Base-by-base conservation (phyloP, 2,797 vertebrate genomes). In the Aulostomus chinensis region DNA sequence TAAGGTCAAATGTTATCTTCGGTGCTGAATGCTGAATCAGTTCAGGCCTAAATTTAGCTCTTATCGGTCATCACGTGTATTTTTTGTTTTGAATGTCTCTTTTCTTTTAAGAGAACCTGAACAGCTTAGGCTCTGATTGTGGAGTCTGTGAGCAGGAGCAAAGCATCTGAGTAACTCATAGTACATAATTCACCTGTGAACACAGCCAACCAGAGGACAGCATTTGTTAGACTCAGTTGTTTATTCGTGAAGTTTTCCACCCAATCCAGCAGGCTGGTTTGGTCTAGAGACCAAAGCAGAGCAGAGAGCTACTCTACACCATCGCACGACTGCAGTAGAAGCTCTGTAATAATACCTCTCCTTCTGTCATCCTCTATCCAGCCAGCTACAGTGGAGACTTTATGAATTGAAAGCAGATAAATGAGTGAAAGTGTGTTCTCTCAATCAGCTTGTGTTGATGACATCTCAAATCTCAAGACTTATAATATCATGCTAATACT, bases 321-420 rank as follows among this genome's bases (percentile, higher is more conserved):
- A 50, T 26, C 72, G 81, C 69, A 77, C 78, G 67, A 63, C 51
- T 80, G 66, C 79, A 67, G 34, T 77, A 56, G 42, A 90, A 89
- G 78, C 85, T 91, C 70, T 61, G 52, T 48, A 77, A 70, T 75
- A 85, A 76, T 93, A 97, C 96, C 96, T 97, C 93, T 92, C 93
- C 76, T 94, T 91, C 94, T 94, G 93, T 97, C 95, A 87, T 92
- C 88, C 89, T 96, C 93, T 95, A 92, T 95, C 95, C 96, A 99
- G 92, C 89, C 94, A 91, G 94, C 91, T 94, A 94, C 66, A 75
- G 69, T 56, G 42, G 57, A 76, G 53, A 73, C 74, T 81, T 83
- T n/a, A 62, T 67, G 15, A 63, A 59, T 68, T 54, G 60, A 80
- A 76, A 65, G 50, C 7, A 80, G 24, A 79, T 31, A 5, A 1